Evolutionary conservation across 2,797 vertebrate species (phyloP).

Genomic region (Euphonia xanthogaster): DNA sequence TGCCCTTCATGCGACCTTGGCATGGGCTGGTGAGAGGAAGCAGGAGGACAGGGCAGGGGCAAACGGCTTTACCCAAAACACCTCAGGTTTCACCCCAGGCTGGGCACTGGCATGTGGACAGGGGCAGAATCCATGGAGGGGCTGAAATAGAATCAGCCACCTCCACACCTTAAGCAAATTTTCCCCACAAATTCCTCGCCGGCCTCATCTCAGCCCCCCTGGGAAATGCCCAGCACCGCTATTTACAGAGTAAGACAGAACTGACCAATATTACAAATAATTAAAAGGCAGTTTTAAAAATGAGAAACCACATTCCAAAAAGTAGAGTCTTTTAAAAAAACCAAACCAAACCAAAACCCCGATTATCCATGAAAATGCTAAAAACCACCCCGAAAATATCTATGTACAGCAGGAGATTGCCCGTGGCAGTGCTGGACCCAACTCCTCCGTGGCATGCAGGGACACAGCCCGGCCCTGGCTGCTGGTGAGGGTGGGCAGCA

Average conservation of each 20-base stretch:
- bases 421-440: not conserved
- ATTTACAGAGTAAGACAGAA: constrained; percentile 71
- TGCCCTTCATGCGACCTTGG: constrained; percentile 46
- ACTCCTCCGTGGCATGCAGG: not conserved
- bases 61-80: not conserved
- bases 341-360: not conserved
- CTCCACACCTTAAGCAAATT: not conserved
- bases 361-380: constrained; percentile 71
- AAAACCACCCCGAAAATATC: constrained; percentile 62
- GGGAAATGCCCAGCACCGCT: not conserved
- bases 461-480: not conserved
- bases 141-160: not conserved
- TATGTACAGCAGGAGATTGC: constrained; percentile 73
- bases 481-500: constrained; percentile 16
- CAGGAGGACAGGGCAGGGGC: not conserved
- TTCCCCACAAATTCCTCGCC: not conserved
- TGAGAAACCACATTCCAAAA: constrained; percentile 75
- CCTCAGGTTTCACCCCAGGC: not conserved
- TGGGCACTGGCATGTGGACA: not conserved
- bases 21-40: not conserved
- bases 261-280: constrained; percentile 72
- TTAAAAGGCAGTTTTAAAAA: constrained; percentile 75
- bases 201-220: not conserved
- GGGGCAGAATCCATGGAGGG: not conserved
- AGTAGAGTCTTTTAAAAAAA: constrained; percentile 65